Percentiles rank a stretch among this genome's conserved stretches.
Conservation (phyloP, 2,797 vertebrate genomes). For the Hirundo rustica region DNA sequence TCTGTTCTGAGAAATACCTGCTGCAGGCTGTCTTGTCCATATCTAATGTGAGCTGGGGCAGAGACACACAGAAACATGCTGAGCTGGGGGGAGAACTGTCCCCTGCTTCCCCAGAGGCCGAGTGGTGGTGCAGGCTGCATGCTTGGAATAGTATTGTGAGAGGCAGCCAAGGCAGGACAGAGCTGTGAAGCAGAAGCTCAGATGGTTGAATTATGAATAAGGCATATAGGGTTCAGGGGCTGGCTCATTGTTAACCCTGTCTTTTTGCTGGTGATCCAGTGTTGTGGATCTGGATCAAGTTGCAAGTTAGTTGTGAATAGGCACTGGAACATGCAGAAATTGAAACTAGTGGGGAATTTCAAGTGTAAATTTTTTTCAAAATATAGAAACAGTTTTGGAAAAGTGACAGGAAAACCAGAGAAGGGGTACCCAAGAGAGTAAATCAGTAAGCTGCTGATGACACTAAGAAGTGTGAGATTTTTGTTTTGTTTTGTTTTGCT, state of each 20-base stretch:
- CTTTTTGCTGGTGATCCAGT: background rate
- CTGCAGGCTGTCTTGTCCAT: no score
- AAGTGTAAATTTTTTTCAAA: background rate
- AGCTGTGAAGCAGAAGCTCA: background rate
- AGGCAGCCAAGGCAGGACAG: background rate
- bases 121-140: background rate
- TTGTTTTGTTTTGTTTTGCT: background rate
- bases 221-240: background rate
- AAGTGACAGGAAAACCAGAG: background rate
- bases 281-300: background rate
- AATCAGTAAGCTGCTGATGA: background rate
- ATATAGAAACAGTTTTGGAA: background rate
- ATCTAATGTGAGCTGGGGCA: no score
- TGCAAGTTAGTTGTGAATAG: background rate
- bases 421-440: background rate
- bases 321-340: background rate
- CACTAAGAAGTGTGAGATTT: background rate
- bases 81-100: background rate
- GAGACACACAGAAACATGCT: no score
- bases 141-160: rapidly evolving
- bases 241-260: background rate
- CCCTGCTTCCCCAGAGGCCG: background rate
- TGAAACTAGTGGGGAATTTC: background rate
- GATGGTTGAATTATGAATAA: background rate
- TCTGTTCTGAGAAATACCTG: no score